Conservation (phyloP, 2,797 vertebrate genomes). For the Gila robusta region DNA sequence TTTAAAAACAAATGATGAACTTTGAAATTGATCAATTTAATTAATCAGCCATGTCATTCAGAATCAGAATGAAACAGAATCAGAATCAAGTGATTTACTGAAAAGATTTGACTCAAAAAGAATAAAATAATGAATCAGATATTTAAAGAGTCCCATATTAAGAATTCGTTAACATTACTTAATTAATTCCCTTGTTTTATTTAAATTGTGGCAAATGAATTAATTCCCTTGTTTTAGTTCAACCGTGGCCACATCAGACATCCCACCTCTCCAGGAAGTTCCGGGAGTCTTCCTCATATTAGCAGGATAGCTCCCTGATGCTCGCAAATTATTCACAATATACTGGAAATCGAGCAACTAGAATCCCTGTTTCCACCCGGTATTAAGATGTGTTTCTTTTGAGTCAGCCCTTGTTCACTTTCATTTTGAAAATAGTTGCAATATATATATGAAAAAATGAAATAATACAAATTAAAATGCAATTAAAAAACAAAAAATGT, state of each 20-base stretch:
- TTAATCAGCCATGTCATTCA: neutral
- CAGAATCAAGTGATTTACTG: neutral
- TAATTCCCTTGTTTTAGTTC: neutral
- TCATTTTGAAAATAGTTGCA: neutral
- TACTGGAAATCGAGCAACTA: no score
- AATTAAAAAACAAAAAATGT: neutral
- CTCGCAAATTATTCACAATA: no score
- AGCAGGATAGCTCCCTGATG: no score
- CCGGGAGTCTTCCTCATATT: no score
- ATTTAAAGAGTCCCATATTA: neutral
- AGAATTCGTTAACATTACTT: neutral
- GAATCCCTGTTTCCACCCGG: no score
- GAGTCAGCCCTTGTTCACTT: no score
- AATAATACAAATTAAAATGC: neutral
- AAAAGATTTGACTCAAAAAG: neutral
- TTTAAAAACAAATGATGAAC: neutral
- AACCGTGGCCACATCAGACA: neutral
- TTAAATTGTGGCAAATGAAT: neutral
- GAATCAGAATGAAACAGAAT: neutral
- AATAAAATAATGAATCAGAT: neutral
- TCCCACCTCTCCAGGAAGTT: no score
- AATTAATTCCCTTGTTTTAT: neutral
- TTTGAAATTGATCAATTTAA: neutral
- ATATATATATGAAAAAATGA: neutral
- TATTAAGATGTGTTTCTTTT: no score